These are phyloP conservation scores for Auanema freiburgensis DNA, from an alignment of 2,888 invertebrate species.

Conservation along the genomic window DNA sequence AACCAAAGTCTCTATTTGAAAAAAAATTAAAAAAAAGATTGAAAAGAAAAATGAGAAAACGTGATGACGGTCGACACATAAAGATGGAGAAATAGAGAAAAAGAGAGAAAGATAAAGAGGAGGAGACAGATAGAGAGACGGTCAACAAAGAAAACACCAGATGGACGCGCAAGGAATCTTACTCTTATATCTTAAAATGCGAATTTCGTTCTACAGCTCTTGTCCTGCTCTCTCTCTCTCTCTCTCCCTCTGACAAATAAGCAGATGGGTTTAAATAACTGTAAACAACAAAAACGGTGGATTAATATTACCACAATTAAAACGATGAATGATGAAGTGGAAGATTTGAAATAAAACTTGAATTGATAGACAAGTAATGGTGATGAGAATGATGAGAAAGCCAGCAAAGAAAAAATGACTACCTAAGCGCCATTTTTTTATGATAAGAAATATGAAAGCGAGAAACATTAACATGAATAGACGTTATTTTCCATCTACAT, in stretches of 20 bases:
- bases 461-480: too few relatives aligned
- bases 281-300: background rate
- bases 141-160: background rate
- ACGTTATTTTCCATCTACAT: too few relatives aligned
- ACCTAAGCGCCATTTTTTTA: too few relatives aligned
- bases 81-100: slow-evolving; percentile 15
- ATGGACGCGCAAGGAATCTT: background rate
- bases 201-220: background rate
- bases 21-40: slow-evolving; percentile 1
- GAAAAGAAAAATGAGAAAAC: slow-evolving; percentile 2
- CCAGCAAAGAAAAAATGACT: too few relatives aligned
- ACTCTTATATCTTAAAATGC: background rate
- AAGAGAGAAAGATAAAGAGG: background rate
- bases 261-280: background rate
- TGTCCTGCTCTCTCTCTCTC: slow-evolving; percentile 4
- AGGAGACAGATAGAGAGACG: slow-evolving; percentile 6
- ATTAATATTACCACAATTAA: too few relatives aligned
- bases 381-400: too few relatives aligned
- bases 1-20: background rate
- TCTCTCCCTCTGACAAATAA: background rate
- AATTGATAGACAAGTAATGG: too few relatives aligned
- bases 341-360: too few relatives aligned
- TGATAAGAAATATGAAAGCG: too few relatives aligned
- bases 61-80: slow-evolving; percentile 5
- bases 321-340: too few relatives aligned